phyloP scores from a whole-genome alignment of 2,888 invertebrate genomes.

The Sialis lutaria region DNA sequence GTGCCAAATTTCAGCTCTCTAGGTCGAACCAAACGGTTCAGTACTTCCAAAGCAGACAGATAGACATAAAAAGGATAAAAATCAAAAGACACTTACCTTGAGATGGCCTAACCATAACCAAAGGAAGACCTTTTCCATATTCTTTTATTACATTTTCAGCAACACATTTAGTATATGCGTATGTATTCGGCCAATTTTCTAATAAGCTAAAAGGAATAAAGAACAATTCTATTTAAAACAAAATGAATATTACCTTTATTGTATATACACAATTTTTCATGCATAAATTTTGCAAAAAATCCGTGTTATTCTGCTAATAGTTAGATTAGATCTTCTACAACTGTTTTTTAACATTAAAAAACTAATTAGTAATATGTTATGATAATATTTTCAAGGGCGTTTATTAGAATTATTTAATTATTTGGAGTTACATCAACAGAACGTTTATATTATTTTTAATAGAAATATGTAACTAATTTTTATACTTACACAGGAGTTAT shows the following conservation, averaged over 20 bases:
- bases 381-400: background rate
- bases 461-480: background rate
- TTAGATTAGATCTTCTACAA: slow-evolving; percentile 1
- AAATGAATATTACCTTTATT: background rate
- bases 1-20: too few species aligned
- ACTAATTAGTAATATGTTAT: background rate
- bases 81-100: slow-evolving; percentile 26
- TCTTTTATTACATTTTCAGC: slow-evolving; percentile 36
- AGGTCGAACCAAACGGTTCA: too few species aligned
- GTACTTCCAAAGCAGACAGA: too few species aligned
- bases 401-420: too few species aligned
- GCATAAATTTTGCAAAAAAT: background rate
- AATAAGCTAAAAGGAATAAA: slow-evolving; percentile 16
- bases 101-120: slow-evolving; percentile 43
- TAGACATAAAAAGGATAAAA: background rate
- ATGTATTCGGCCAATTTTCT: slow-evolving; percentile 41
- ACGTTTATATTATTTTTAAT: too few species aligned
- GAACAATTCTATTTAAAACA: background rate
- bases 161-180: slow-evolving; percentile 47
- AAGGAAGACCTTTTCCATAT: slow-evolving; percentile 31
- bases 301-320: too few species aligned
- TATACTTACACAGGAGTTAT: slow-evolving; percentile 19
- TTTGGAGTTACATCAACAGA: too few species aligned
- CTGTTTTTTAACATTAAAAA: background rate
- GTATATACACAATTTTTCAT: background rate